A percentile compares a stretch with the other conserved stretches of the same genome.
These are phyloP conservation scores for Campoplex nolae DNA, from an alignment of 2,888 invertebrate species.

Conservation along the genomic window DNA sequence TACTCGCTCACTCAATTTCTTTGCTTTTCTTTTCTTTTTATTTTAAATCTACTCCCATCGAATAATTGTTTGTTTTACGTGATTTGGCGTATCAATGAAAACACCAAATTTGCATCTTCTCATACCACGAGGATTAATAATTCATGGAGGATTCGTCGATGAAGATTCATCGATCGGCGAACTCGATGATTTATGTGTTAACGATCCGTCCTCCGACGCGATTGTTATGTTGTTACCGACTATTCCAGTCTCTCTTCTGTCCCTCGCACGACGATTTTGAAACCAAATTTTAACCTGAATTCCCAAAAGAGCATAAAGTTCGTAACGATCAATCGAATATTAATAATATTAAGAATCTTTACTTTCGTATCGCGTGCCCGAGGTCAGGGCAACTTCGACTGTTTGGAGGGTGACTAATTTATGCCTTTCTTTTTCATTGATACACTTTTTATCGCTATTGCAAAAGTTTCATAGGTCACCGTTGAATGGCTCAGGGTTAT, in stretches of 20 bases:
- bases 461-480: background rate
- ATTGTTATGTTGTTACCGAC: constrained; percentile 54
- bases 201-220: constrained; percentile 44
- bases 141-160: constrained; percentile 49
- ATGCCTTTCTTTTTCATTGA: too few species aligned
- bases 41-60: background rate
- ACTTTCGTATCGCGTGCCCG: constrained; percentile 8
- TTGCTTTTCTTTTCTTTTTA: background rate
- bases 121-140: constrained; percentile 23
- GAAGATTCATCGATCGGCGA: constrained; percentile 11
- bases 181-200: constrained; percentile 19
- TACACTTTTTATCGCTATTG: background rate
- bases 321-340: constrained; percentile 10
- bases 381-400: background rate
- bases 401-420: background rate
- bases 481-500: too few species aligned
- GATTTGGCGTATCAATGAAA: background rate
- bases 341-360: background rate
- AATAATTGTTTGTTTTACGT: background rate
- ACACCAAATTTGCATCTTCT: constrained; percentile 32
- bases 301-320: constrained; percentile 47
- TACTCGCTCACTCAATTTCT: background rate
- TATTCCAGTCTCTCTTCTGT: constrained; percentile 87
- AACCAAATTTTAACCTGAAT: constrained; percentile 90
- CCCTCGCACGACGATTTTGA: constrained; percentile 92